These are phyloP conservation scores for Salticus scenicus DNA, from an alignment of 2,888 invertebrate genomes.

Conservation along the genomic window DNA sequence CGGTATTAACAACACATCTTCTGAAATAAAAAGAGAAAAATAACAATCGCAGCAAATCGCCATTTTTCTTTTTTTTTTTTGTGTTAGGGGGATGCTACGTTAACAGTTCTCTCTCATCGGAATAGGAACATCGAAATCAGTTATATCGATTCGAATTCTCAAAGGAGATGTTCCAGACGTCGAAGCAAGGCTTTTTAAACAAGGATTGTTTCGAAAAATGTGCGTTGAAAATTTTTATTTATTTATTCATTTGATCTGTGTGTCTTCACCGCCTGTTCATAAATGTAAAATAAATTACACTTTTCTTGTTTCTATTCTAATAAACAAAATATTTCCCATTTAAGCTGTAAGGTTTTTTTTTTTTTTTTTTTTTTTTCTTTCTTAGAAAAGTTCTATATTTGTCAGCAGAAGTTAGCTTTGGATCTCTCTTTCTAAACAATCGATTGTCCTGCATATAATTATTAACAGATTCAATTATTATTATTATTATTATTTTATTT, in stretches of 20 bases:
- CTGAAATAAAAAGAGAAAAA: slow-evolving; percentile 26
- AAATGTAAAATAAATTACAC: neutral
- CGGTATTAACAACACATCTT: slow-evolving; percentile 49
- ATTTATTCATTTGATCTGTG: neutral
- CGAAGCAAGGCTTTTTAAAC: slow-evolving; percentile 24
- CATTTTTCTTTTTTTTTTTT: slow-evolving; percentile 53
- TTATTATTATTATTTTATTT: no score
- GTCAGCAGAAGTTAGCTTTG: no score
- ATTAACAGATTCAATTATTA: no score
- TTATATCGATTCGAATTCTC: slow-evolving; percentile 60
- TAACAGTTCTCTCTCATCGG: slow-evolving; percentile 62
- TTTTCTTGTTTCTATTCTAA: no score
- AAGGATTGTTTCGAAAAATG: slow-evolving; percentile 18
- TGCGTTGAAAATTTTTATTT: neutral
- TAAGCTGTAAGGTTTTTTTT: no score
- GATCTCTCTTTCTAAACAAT: no score
- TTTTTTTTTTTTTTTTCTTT: no score
- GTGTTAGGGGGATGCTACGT: slow-evolving; percentile 15
- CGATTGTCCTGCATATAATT: no score
- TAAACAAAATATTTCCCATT: no score
- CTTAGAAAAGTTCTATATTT: no score
- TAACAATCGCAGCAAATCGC: slow-evolving; percentile 46
- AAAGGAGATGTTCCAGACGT: slow-evolving; percentile 58
- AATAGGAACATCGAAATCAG: slow-evolving; percentile 68
- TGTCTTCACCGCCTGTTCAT: no score